Conservation (phyloP, 2,113 vertebrate genomes). For the Notechis scutatus region DNA sequence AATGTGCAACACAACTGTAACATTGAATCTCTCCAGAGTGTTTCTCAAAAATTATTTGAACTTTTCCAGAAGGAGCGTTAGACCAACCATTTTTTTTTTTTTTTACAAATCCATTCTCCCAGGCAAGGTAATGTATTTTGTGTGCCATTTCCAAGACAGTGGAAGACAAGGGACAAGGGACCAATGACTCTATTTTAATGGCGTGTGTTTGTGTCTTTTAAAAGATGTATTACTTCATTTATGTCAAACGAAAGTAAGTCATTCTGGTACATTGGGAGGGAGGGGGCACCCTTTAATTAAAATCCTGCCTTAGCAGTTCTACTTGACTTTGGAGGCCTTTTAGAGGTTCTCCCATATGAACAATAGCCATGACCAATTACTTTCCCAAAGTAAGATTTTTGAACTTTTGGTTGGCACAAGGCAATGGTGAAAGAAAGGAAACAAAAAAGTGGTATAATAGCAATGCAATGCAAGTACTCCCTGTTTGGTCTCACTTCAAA, state of each 20-base stretch:
- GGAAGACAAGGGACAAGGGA: background rate
- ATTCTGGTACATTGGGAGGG: background rate
- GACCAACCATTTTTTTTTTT: background rate
- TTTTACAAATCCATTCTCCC: background rate
- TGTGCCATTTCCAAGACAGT: background rate
- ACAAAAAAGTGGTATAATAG: background rate
- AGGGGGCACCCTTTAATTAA: background rate
- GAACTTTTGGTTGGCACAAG: background rate
- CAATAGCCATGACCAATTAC: background rate
- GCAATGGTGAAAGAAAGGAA: background rate
- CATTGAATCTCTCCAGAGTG: background rate
- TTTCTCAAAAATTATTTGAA: background rate
- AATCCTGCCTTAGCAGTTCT: background rate
- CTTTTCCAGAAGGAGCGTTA: background rate
- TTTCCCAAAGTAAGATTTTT: background rate
- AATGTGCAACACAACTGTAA: background rate
- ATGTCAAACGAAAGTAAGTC: background rate
- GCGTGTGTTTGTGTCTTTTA: background rate
- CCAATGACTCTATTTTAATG: background rate
- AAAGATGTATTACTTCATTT: background rate
- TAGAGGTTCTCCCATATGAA: background rate
- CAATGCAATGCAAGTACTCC: background rate
- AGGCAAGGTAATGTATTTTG: background rate
- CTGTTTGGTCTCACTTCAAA: background rate
- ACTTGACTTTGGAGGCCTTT: background rate